A percentile compares a stretch with the other conserved stretches of the same genome.
These are phyloP conservation scores for Gymnarchus niloticus DNA, from an alignment of 2,113 vertebrate species.

Conservation along the genomic window DNA sequence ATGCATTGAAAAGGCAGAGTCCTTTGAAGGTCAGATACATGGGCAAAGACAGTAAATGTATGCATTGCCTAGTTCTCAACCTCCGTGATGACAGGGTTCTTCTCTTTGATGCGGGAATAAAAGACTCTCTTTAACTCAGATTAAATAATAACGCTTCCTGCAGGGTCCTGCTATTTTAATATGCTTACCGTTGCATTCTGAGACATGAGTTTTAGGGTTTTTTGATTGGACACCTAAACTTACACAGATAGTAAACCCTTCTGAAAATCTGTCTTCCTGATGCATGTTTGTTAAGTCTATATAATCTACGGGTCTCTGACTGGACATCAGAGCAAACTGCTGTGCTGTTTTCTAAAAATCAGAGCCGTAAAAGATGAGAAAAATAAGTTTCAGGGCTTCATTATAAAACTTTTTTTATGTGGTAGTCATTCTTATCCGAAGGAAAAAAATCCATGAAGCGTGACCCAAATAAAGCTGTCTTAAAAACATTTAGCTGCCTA, in stretches of 20 bases:
- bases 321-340: too few species aligned
- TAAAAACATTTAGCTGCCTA: neutral
- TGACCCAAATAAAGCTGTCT: too few species aligned
- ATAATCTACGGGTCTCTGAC: too few species aligned
- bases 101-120: slow-evolving; percentile 56
- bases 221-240: neutral
- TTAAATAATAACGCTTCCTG: neutral
- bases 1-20: slow-evolving; percentile 42
- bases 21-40: slow-evolving; percentile 60
- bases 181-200: neutral
- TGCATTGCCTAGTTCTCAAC: slow-evolving; percentile 53
- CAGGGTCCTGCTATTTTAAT: neutral
- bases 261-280: neutral
- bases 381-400: too few species aligned
- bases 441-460: too few species aligned
- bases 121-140: slow-evolving; percentile 9
- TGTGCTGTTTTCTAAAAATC: too few species aligned
- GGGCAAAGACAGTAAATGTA: neutral
- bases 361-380: too few species aligned
- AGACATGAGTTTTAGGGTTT: neutral
- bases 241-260: neutral
- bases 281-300: too few species aligned
- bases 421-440: too few species aligned
- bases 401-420: too few species aligned
- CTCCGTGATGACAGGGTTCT: slow-evolving; percentile 39